Base-by-base conservation (phyloP, 2,888 invertebrate species). In the Andrena praecox region DNA sequence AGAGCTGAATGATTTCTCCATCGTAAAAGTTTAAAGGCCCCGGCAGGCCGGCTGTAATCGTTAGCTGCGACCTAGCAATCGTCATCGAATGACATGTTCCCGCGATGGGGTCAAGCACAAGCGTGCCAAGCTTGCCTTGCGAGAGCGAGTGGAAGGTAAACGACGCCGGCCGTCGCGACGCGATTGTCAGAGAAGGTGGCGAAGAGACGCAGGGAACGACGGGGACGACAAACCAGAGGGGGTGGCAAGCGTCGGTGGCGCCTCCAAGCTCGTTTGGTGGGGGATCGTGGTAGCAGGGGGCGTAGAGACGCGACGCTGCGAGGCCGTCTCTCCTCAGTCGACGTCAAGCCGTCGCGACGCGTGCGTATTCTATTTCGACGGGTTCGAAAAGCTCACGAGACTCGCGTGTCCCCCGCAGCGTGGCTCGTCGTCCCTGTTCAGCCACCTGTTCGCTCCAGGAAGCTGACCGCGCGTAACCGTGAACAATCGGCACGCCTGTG, bases 311-410 rank as follows among this genome's bases (percentile, higher is more conserved):
- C 90, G 90, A 90, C 91, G 89, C 89, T 89, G 88, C 87, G 88
- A 80, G 86, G 70, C 77, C 87, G 89, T 87, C 86, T 86, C 88
- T 85, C 92, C 89, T 93, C 92, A 93, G 93, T 93, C 93, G 93
- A 93, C 93, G 93, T 93, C 91, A 92, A 91, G 91, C 93, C 93
- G 93, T 93, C 93, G 93, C 91, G 93, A 91, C 91, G 92, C 90
- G 90, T 91, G 89, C 89, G 91, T 92, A 85, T 89, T 87, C 82
- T 72, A 60, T 83, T 82, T 82, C 70, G 86, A 78, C 86, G 82
- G 73, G 85, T 77, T 67, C 84, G 62, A 82, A 79, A 82, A 82
- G 56, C 85, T 87, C 82, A 77, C 73, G 79, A 77, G 86, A 87
- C 89, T 89, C 88, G 90, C 89, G 89, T 89, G 91, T 88, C 72